Evolutionary conservation across 23 tunicate genomes (phyloP).

Genomic region (Aplidium turbinatum): DNA sequence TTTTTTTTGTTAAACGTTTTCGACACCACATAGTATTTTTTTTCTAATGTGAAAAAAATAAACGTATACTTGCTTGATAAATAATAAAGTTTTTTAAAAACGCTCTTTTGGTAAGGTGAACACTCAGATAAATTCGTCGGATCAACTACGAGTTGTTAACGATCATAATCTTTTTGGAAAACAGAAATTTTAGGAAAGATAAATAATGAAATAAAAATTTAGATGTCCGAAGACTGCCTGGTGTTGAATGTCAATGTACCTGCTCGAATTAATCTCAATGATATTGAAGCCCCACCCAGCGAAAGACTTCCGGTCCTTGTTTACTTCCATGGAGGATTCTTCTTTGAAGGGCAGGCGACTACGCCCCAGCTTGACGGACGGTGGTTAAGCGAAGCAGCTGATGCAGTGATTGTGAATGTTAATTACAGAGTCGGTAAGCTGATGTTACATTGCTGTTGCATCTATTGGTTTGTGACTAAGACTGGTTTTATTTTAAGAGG

Average conservation of each 20-base stretch:
- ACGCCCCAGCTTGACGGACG: conserved; percentile 51
- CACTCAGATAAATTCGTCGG: too few relatives aligned
- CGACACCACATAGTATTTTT: too few relatives aligned
- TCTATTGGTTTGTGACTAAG: not conserved
- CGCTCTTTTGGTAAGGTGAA: too few relatives aligned
- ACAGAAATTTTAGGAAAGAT: too few relatives aligned
- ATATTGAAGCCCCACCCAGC: conserved; percentile 24
- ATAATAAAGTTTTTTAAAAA: too few relatives aligned
- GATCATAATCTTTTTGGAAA: too few relatives aligned
- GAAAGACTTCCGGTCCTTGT: conserved; percentile 58
- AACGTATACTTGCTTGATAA: too few relatives aligned
- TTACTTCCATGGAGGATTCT: conserved; percentile 74
- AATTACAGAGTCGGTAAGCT: conserved; percentile 65
- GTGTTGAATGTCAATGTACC: conserved; percentile 63
- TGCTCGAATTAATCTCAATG: conserved; percentile 22
- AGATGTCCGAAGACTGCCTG: conserved; percentile 73
- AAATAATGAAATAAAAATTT: too few relatives aligned
- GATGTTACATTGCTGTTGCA: not conserved
- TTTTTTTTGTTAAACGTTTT: too few relatives aligned
- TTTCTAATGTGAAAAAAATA: too few relatives aligned
- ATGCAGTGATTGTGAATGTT: conserved; percentile 48
- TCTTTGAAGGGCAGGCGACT: conserved; percentile 52
- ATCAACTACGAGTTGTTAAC: too few relatives aligned
- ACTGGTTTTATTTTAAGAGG: not conserved
- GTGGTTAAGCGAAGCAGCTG: conserved; percentile 41